Percentiles rank a stretch among this genome's conserved stretches.
Conservation (phyloP, 92 coral and sea anemone species). For the Actinostola sp. region DNA sequence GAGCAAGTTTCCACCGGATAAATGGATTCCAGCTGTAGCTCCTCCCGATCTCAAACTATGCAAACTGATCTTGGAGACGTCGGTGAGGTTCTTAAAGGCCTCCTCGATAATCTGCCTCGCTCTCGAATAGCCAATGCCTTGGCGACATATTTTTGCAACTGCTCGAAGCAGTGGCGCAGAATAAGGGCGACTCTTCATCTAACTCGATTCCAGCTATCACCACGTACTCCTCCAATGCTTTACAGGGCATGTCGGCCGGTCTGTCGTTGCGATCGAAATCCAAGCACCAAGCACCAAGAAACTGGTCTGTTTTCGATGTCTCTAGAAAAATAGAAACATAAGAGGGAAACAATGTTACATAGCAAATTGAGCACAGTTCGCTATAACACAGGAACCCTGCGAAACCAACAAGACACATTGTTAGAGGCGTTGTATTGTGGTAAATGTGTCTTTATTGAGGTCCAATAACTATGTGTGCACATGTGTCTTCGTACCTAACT, state of each 20-base stretch:
- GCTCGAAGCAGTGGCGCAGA: slow-evolving; percentile 17
- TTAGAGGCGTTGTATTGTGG: too few species aligned
- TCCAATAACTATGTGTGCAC: too few species aligned
- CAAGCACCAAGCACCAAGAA: slow-evolving; percentile 55
- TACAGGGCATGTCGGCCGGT: slow-evolving; percentile 30
- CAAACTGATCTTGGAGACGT: slow-evolving; percentile 16
- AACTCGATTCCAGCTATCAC: slow-evolving; percentile 13
- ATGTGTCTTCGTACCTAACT: too few species aligned
- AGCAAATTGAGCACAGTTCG: slow-evolving; percentile 42
- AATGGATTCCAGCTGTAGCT: slow-evolving; percentile 34
- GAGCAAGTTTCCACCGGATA: too few species aligned
- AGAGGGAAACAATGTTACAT: slow-evolving; percentile 31
- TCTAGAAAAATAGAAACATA: slow-evolving; percentile 41
- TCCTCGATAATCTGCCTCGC: slow-evolving; percentile 52
- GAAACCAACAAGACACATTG: slow-evolving; percentile 36
- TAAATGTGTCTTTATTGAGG: too few species aligned
- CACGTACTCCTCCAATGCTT: slow-evolving; percentile 38
- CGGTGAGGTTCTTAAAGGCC: slow-evolving; percentile 47
- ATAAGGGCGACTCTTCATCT: slow-evolving; percentile 31
- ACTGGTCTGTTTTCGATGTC: slow-evolving; percentile 55
- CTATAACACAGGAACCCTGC: slow-evolving; percentile 52
- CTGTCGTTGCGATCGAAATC: slow-evolving; percentile 39
- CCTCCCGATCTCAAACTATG: slow-evolving; percentile 45
- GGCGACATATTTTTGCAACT: slow-evolving; percentile 34
- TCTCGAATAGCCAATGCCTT: slow-evolving; percentile 44